These are phyloP conservation scores for Herpailurus yagouaroundi DNA, from an alignment of 2,113 vertebrate species.

Conservation along the genomic window DNA sequence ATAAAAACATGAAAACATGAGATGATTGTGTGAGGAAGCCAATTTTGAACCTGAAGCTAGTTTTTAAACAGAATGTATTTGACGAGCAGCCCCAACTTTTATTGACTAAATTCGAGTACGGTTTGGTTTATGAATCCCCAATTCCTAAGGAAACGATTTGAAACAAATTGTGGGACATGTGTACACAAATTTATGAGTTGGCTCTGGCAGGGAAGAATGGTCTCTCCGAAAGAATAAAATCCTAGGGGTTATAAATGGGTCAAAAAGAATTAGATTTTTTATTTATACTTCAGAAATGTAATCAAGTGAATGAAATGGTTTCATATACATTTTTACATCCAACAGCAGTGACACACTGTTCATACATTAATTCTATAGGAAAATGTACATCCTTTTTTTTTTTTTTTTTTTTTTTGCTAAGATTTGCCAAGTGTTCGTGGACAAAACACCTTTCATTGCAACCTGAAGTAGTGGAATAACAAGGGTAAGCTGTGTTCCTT, in stretches of 20 bases:
- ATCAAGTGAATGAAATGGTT: constrained; percentile 90
- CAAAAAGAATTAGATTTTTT: constrained; percentile 90
- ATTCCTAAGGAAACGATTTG: constrained; percentile 63
- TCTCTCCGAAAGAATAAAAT: constrained; percentile 85
- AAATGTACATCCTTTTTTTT: constrained; percentile 87
- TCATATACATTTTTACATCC: constrained; percentile 92
- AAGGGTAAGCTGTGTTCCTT: constrained; percentile 71
- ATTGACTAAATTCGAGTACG: constrained; percentile 37
- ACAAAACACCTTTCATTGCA: constrained; percentile 79
- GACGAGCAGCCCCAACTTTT: background rate
- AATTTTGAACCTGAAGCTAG: background rate
- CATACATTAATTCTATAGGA: constrained; percentile 88
- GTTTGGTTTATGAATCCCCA: constrained; percentile 36
- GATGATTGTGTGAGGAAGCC: background rate
- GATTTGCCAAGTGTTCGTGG: constrained; percentile 81
- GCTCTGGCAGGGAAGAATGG: constrained; percentile 74
- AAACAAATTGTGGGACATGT: constrained; percentile 66
- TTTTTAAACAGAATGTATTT: constrained; percentile 14
- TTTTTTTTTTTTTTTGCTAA: constrained; percentile 80
- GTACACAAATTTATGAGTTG: constrained; percentile 70
- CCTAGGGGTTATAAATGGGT: constrained; percentile 89
- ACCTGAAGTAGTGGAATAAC: constrained; percentile 80
- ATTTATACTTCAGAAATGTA: constrained; percentile 91
- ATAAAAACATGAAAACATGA: constrained; percentile 15
- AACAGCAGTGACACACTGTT: constrained; percentile 89